Percentiles rank a stretch among this genome's conserved stretches.
Conservation (phyloP, 1,140 invertebrate genomes). For the Saccostrea cuccullata region DNA sequence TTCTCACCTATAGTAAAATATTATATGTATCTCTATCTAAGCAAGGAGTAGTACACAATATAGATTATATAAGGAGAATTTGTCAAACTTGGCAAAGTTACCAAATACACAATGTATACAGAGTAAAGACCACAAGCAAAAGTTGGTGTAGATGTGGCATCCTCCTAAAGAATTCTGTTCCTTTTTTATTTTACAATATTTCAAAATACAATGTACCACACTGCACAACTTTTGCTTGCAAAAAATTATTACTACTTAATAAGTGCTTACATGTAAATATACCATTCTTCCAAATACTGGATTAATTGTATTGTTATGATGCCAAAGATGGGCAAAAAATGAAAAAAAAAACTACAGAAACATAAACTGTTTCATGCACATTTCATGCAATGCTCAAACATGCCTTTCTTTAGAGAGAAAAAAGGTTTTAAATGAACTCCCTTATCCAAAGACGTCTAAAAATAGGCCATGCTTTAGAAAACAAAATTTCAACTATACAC, state of each 20-base stretch:
- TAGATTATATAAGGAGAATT: constrained; percentile 5
- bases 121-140: constrained; percentile 9
- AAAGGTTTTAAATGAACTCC: background rate
- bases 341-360: background rate
- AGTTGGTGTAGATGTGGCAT: background rate
- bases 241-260: constrained; percentile 31
- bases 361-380: no score
- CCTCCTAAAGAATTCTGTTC: background rate
- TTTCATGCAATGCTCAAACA: background rate
- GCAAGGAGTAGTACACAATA: constrained; percentile 30
- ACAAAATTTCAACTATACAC: background rate
- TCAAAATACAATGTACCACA: background rate
- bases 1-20: constrained; percentile 25
- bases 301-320: background rate
- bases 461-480: background rate
- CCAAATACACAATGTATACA: constrained; percentile 24
- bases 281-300: constrained; percentile 23
- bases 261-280: constrained; percentile 41
- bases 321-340: constrained; percentile 9
- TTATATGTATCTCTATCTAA: constrained; percentile 38
- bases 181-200: background rate
- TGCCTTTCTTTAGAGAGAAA: background rate
- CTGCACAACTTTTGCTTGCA: constrained; percentile 26
- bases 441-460: background rate
- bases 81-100: constrained; percentile 30